A percentile compares a stretch with the other conserved stretches of the same genome.
These are phyloP conservation scores for Platichthys flesus DNA, from an alignment of 2,113 vertebrate species.

Conservation along the genomic window DNA sequence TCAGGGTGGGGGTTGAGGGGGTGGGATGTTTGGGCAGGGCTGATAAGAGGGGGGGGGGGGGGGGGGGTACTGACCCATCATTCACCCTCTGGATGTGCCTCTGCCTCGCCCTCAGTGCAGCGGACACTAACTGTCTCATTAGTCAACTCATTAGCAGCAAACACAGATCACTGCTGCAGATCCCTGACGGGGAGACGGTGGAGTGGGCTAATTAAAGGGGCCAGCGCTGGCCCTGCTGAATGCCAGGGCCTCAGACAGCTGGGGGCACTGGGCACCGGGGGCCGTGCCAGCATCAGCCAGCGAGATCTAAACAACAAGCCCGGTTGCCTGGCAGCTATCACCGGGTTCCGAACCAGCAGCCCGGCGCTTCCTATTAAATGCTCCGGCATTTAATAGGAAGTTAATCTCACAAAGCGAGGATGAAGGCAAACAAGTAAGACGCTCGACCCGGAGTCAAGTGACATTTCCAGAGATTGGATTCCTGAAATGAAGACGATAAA, in stretches of 20 bases:
- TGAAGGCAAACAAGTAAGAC: conserved; percentile 42
- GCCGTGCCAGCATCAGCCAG: conserved; percentile 45
- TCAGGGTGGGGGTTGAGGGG: not conserved
- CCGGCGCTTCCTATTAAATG: conserved; percentile 54
- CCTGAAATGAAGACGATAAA: conserved; percentile 44
- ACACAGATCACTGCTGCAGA: conserved; percentile 87
- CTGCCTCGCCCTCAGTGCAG: conserved; percentile 85
- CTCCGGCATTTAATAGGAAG: no score
- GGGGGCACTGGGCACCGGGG: conserved; percentile 50
- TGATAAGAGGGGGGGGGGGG: conserved; percentile 69
- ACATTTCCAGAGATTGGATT: conserved; percentile 57
- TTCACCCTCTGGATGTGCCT: conserved; percentile 71
- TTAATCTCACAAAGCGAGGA: conserved; percentile 56
- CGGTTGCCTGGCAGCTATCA: conserved; percentile 77
- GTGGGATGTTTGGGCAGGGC: conserved; percentile 61
- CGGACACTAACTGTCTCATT: conserved; percentile 94
- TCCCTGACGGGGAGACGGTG: conserved; percentile 84
- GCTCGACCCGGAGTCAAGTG: conserved; percentile 52
- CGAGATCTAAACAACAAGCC: conserved; percentile 2
- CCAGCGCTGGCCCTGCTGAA: conserved; percentile 73
- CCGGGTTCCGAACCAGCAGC: conserved; percentile 40
- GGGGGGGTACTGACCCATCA: conserved; percentile 66
- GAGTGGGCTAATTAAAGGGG: conserved; percentile 89
- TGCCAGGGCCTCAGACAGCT: conserved; percentile 86
- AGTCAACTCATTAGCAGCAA: conserved; percentile 92